Evolutionary conservation across 1,140 invertebrate genomes (phyloP).

Genomic region (Ceratitis capitata): DNA sequence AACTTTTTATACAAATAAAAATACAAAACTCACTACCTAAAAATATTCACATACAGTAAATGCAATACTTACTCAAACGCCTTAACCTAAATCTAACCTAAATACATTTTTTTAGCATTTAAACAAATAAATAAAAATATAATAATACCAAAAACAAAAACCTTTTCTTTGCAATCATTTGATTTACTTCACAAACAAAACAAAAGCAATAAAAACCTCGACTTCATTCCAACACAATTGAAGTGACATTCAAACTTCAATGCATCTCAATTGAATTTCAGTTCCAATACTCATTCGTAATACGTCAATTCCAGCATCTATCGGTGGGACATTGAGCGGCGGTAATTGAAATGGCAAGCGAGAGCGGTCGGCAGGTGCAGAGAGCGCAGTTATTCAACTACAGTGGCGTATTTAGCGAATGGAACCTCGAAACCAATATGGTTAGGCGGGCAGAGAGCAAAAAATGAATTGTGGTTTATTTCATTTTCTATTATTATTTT

Average conservation of each 20-base stretch:
- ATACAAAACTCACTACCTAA: too few species aligned
- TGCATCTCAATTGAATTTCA: slow-evolving; percentile 32
- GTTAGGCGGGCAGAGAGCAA: not conserved
- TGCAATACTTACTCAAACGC: too few species aligned
- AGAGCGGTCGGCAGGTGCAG: not conserved
- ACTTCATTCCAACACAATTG: slow-evolving; percentile 1
- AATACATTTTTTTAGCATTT: too few species aligned
- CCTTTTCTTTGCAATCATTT: not conserved
- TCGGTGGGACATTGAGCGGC: not conserved
- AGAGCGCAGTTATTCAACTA: not conserved
- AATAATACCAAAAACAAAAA: not conserved
- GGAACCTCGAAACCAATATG: not conserved
- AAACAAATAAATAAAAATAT: not conserved
- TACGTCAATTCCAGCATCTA: slow-evolving; percentile 12
- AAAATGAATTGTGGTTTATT: too few species aligned
- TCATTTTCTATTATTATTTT: too few species aligned
- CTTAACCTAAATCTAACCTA: not conserved
- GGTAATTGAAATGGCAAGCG: not conserved
- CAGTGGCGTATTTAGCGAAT: not conserved
- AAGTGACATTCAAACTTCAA: slow-evolving; percentile 24
- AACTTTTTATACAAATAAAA: too few species aligned
- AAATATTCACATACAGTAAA: too few species aligned
- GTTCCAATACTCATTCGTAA: slow-evolving; percentile 10
- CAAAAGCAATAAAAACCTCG: not conserved
- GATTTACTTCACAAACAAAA: not conserved